Percentiles rank a stretch among this genome's conserved stretches.
Conservation (phyloP, 2,113 vertebrate species). For the Aegithalos caudatus region DNA sequence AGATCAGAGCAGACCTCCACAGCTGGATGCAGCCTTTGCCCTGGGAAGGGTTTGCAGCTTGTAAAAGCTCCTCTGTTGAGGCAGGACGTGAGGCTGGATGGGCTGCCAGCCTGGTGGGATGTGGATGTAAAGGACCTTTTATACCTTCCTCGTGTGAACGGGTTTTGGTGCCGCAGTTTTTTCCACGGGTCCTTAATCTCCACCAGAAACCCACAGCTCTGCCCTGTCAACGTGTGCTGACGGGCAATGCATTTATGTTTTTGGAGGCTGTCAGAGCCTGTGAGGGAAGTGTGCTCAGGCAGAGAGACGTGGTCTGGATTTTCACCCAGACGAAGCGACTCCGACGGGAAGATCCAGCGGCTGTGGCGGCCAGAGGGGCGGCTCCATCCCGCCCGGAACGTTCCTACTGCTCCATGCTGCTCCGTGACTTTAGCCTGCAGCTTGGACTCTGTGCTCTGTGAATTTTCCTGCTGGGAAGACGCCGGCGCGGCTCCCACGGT, state of each 20-base stretch:
- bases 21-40: not conserved
- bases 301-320: not conserved
- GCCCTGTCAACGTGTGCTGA: not conserved
- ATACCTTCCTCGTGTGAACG: not conserved
- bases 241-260: not conserved
- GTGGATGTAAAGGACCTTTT: constrained; percentile 30
- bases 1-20: not conserved
- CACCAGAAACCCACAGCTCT: not conserved
- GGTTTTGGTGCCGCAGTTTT: not conserved
- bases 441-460: not conserved
- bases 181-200: not conserved
- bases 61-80: constrained; percentile 17
- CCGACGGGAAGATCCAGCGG: accelerated
- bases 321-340: not conserved
- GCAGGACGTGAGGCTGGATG: not conserved
- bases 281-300: not conserved
- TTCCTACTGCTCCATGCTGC: not conserved
- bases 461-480: not conserved
- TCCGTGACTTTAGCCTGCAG: not conserved
- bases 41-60: not conserved
- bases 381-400: not conserved
- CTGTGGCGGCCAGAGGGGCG: not conserved
- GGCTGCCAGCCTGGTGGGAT: not conserved
- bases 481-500: accelerated
- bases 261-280: not conserved